phyloP scores from a whole-genome alignment of 2,113 vertebrate genomes.

The Odocoileus virginianus region DNA sequence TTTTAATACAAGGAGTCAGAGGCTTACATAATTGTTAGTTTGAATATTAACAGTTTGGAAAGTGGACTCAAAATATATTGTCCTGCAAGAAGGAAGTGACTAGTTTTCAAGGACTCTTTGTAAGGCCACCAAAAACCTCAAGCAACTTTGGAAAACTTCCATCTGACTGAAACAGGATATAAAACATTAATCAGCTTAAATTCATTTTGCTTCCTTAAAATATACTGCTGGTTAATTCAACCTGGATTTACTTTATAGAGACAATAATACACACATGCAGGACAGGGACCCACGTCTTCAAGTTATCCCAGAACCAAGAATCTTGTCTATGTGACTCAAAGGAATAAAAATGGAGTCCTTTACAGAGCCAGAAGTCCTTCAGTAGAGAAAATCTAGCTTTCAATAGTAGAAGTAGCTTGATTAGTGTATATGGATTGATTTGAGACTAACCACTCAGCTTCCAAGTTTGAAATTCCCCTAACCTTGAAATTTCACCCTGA shows the following conservation, averaged over 20 bases:
- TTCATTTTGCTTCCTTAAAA: background rate
- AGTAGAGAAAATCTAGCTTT: background rate
- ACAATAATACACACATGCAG: background rate
- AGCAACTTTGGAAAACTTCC: background rate
- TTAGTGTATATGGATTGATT: background rate
- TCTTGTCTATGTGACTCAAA: background rate
- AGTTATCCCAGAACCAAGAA: background rate
- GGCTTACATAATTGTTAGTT: rapidly evolving
- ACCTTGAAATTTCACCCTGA: background rate
- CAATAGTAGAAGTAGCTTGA: background rate
- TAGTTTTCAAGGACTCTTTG: background rate
- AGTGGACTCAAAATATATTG: background rate
- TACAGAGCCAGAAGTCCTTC: too few species aligned
- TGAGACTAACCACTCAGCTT: background rate
- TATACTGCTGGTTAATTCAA: background rate
- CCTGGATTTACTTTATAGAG: background rate
- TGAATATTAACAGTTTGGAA: background rate
- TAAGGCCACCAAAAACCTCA: background rate
- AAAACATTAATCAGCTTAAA: background rate
- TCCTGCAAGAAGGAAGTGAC: background rate
- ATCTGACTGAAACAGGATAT: background rate
- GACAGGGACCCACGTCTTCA: background rate
- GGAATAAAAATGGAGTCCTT: background rate
- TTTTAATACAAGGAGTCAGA: background rate
- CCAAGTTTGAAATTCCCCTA: background rate